Conservation (phyloP, 2,113 vertebrate species). For the Oxyura jamaicensis region DNA sequence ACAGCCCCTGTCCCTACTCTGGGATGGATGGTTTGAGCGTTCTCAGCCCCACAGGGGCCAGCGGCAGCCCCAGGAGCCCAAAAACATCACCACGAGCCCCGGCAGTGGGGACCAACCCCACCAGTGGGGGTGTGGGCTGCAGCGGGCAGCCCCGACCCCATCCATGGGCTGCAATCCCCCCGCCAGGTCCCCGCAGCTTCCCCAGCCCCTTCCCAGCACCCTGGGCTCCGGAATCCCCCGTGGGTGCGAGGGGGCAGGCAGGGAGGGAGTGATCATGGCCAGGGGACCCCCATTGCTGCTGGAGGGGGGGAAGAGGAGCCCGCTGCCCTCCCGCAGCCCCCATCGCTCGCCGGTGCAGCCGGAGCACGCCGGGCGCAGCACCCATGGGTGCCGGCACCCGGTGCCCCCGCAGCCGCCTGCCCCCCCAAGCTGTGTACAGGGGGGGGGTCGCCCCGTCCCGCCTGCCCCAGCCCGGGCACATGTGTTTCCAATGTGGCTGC, state of each 20-base stretch:
- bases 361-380: background rate
- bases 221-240: background rate
- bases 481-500: constrained; percentile 75
- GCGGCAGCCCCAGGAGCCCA: background rate
- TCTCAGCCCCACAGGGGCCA: background rate
- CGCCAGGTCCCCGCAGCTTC: background rate
- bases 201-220: background rate
- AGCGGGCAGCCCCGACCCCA: background rate
- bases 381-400: background rate
- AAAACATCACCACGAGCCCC: background rate
- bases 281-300: background rate
- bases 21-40: background rate
- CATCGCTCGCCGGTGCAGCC: background rate
- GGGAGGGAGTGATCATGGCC: background rate
- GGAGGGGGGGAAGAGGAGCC: background rate
- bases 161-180: background rate
- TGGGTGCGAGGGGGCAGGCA: background rate
- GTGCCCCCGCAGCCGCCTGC: background rate
- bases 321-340: accelerated
- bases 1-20: accelerated
- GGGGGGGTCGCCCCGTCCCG: background rate
- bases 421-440: accelerated
- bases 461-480: constrained; percentile 31
- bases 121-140: background rate
- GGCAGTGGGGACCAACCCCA: background rate